Conservation (phyloP, 2,888 invertebrate species). For the Sialis fuliginosa region DNA sequence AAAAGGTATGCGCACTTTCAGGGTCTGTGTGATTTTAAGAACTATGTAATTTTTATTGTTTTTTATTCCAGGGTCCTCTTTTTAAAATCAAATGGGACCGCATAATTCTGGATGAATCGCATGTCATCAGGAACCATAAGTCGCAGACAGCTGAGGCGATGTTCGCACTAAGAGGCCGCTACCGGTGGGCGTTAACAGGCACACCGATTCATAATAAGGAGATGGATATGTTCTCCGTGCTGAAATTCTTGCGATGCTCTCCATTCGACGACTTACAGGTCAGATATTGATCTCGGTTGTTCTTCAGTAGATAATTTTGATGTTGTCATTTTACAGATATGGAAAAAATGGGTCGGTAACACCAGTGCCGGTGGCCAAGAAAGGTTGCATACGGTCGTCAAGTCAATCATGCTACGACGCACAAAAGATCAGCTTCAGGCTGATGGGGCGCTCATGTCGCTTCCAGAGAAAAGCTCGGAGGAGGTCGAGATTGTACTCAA, state of each 20-base stretch:
- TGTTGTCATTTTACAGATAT: conserved; percentile 34
- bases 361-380: conserved; percentile 61
- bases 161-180: conserved; percentile 38
- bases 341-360: conserved; percentile 86
- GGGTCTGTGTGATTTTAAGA: neutral
- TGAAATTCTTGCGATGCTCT: conserved; percentile 68
- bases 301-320: neutral
- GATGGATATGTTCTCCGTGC: conserved; percentile 57
- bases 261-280: conserved; percentile 76
- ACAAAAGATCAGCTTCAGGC: conserved; percentile 66
- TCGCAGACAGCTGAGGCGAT: conserved; percentile 54
- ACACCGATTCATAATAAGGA: conserved; percentile 93
- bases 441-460: conserved; percentile 36
- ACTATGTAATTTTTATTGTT: neutral
- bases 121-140: conserved; percentile 78
- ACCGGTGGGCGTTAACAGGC: conserved; percentile 79
- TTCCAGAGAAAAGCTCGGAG: conserved; percentile 43
- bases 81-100: conserved; percentile 65
- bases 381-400: conserved; percentile 69
- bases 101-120: conserved; percentile 86
- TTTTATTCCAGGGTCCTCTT: conserved; percentile 29
- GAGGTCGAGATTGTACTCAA: conserved; percentile 42
- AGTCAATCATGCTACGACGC: conserved; percentile 67
- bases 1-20: conserved; percentile 21
- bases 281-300: conserved; percentile 14